These are phyloP conservation scores for Cyphomyrus plagiostoma DNA, from an alignment of 2,113 vertebrate genomes.

Conservation along the genomic window DNA sequence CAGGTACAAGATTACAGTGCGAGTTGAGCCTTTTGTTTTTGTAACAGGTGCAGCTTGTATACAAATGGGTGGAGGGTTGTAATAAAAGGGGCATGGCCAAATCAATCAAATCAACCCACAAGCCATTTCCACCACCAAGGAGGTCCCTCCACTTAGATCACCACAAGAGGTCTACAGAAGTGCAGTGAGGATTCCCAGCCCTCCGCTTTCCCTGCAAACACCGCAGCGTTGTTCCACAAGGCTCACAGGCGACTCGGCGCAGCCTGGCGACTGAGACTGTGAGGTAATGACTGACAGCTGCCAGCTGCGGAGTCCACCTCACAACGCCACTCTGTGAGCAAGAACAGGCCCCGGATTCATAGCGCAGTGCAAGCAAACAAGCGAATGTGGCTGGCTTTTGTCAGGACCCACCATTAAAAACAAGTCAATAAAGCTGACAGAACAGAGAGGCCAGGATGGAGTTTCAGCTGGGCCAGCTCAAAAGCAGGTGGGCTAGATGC, in stretches of 20 bases:
- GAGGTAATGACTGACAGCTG: constrained; percentile 12
- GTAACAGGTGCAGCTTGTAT: not conserved
- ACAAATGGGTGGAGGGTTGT: not conserved
- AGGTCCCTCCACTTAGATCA: not conserved
- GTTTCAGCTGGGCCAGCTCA: not conserved
- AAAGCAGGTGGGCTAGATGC: not conserved
- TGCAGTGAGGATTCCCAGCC: not conserved
- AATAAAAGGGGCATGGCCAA: not conserved
- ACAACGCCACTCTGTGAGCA: not conserved
- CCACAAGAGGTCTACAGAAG: not conserved
- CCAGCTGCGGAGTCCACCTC: not conserved
- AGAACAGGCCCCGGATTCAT: constrained; percentile 3
- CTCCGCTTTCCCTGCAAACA: not conserved
- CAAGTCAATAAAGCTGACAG: not conserved
- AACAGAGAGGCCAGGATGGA: not conserved
- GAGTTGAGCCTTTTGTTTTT: not conserved
- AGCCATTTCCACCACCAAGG: not conserved
- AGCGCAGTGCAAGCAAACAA: not conserved
- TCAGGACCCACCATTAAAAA: not conserved
- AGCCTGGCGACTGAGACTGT: not conserved
- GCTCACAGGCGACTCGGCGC: not conserved
- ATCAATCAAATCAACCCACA: not conserved
- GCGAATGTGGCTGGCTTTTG: not conserved
- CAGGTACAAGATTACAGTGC: not conserved
- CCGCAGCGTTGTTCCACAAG: constrained; percentile 2